These are phyloP conservation scores for Drosophila greeni DNA, from an alignment of 2,888 invertebrate genomes.

Conservation along the genomic window DNA sequence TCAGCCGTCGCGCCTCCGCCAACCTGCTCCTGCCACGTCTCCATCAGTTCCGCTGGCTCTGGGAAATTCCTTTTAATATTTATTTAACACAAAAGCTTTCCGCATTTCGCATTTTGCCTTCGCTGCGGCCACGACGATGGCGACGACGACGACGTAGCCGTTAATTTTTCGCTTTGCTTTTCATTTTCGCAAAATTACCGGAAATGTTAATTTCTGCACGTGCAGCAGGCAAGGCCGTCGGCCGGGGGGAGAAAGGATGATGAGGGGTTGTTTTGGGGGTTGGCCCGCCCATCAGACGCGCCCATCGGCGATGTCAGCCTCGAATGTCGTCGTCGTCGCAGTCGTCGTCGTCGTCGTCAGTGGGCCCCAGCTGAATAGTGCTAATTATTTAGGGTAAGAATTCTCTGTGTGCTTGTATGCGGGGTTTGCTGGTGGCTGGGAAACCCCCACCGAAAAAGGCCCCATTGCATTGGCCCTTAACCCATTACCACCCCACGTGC, in stretches of 20 bases:
- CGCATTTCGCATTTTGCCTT: slow-evolving; percentile 63
- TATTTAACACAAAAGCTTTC: slow-evolving; percentile 73
- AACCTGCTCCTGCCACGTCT: slow-evolving; percentile 9
- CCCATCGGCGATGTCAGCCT: slow-evolving; percentile 68
- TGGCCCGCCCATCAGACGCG: slow-evolving; percentile 47
- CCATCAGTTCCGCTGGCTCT: slow-evolving; percentile 42
- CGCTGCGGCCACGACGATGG: slow-evolving; percentile 38
- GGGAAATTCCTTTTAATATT: slow-evolving; percentile 72
- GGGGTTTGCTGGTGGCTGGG: slow-evolving; percentile 18
- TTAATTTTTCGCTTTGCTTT: slow-evolving; percentile 74
- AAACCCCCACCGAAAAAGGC: slow-evolving; percentile 45
- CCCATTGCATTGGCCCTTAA: slow-evolving; percentile 64
- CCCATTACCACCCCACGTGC: slow-evolving; percentile 62
- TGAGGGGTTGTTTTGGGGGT: slow-evolving; percentile 38
- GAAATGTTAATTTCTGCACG: slow-evolving; percentile 75
- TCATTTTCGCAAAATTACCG: slow-evolving; percentile 74
- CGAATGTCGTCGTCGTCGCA: slow-evolving; percentile 39
- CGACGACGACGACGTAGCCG: slow-evolving; percentile 54
- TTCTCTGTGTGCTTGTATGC: slow-evolving; percentile 42
- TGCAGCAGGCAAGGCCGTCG: slow-evolving; percentile 59
- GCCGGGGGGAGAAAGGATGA: slow-evolving; percentile 34
- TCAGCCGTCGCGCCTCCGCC: background rate
- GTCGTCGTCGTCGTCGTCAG: slow-evolving; percentile 41
- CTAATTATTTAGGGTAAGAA: slow-evolving; percentile 76
- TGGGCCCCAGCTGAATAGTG: slow-evolving; percentile 73